phyloP scores from a whole-genome alignment of 2,797 vertebrate species.

The Girardinus metallicus region DNA sequence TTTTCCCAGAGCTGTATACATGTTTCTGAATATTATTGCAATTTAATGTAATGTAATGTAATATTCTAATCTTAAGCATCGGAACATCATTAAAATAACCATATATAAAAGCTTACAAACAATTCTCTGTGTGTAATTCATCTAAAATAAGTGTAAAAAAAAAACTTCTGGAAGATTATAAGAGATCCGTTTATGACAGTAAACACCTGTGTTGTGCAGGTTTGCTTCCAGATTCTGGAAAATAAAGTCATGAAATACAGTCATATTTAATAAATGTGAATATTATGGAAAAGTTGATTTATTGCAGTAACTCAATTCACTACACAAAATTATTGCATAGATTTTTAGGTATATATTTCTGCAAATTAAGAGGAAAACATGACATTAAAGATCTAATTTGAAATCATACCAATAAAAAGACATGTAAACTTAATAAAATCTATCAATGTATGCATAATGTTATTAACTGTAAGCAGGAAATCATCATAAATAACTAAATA shows the following conservation, averaged over 20 bases:
- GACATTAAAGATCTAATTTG: background rate
- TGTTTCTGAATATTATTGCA: background rate
- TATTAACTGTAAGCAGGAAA: background rate
- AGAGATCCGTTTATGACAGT: background rate
- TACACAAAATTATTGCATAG: background rate
- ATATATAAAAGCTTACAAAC: background rate
- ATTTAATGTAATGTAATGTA: background rate
- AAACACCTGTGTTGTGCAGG: background rate
- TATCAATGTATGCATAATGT: background rate
- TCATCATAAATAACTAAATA: background rate
- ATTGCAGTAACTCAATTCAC: background rate
- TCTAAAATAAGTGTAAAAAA: background rate
- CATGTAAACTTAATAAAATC: background rate
- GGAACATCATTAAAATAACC: background rate
- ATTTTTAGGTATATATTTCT: background rate
- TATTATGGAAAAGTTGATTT: background rate
- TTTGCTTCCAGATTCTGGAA: background rate
- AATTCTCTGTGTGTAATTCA: background rate
- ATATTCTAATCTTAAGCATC: background rate
- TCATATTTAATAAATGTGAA: background rate
- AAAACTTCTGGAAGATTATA: background rate
- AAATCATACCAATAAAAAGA: background rate
- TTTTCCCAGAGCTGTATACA: too few species aligned
- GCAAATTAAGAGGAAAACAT: background rate
- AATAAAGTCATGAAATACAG: background rate